phyloP scores from a whole-genome alignment of 2,888 invertebrate species.

The Salpingus planirostris region DNA sequence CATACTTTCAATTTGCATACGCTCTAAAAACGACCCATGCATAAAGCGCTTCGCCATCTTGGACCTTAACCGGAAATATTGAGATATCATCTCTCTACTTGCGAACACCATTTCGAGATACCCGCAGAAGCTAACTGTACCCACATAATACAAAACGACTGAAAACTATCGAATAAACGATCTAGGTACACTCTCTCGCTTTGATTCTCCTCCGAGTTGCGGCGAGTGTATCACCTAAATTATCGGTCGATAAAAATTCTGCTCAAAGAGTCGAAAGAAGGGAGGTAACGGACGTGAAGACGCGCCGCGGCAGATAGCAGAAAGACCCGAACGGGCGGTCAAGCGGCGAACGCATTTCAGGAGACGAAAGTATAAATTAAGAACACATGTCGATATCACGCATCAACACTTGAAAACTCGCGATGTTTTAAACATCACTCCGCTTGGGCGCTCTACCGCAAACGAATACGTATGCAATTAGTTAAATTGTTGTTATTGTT shows the following conservation, averaged over 20 bases:
- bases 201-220: too few species aligned
- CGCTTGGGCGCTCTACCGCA: conserved; percentile 17
- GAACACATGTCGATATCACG: conserved; percentile 11
- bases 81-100: conserved; percentile 21
- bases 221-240: too few species aligned
- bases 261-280: too few species aligned
- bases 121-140: background rate
- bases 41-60: conserved; percentile 26
- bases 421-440: conserved; percentile 14
- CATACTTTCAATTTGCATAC: conserved; percentile 30
- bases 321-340: conserved; percentile 3
- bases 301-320: too few species aligned
- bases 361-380: conserved; percentile 2
- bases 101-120: conserved; percentile 13
- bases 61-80: conserved; percentile 21
- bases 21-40: conserved; percentile 30
- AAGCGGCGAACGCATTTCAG: conserved; percentile 1
- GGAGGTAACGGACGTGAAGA: too few species aligned
- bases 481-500: background rate
- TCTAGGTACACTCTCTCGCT: too few species aligned
- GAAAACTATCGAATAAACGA: too few species aligned
- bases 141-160: background rate
- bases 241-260: too few species aligned
- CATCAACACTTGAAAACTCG: conserved; percentile 11
- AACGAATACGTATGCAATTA: conserved; percentile 3